Evolutionary conservation across 1,140 invertebrate species (phyloP).

Genomic region (Geopemphigus sp.): DNA sequence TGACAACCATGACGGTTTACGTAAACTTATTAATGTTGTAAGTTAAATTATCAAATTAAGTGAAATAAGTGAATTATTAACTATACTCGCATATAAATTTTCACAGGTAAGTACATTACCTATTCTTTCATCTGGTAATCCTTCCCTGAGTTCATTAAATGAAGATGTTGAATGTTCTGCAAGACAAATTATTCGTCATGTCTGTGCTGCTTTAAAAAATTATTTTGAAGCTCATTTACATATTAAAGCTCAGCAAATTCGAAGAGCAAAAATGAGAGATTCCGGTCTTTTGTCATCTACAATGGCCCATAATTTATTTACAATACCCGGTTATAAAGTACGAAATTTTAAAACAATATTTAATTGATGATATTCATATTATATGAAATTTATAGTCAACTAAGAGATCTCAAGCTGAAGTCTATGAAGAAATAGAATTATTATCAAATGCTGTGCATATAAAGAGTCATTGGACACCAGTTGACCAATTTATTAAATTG

Average conservation of each 20-base stretch:
- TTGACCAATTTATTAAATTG: constrained; percentile 79
- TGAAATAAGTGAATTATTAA: not conserved
- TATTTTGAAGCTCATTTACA: constrained; percentile 91
- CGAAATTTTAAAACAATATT: constrained; percentile 33
- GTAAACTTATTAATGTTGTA: constrained; percentile 91
- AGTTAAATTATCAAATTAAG: constrained; percentile 51
- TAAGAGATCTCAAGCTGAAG: constrained; percentile 71
- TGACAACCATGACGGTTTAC: constrained; percentile 84
- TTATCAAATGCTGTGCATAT: constrained; percentile 75
- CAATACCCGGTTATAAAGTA: constrained; percentile 66
- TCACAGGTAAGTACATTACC: constrained; percentile 77
- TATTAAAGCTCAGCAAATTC: constrained; percentile 77
- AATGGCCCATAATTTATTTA: constrained; percentile 51
- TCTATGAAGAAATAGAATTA: constrained; percentile 79
- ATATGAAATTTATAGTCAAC: constrained; percentile 59
- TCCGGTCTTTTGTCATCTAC: constrained; percentile 54
- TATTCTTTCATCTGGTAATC: constrained; percentile 70
- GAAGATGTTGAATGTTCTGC: constrained; percentile 90
- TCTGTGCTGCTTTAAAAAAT: constrained; percentile 83
- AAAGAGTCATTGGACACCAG: constrained; percentile 77
- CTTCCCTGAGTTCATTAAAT: constrained; percentile 61
- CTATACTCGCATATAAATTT: not conserved
- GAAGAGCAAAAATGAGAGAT: constrained; percentile 61
- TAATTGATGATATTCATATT: not conserved
- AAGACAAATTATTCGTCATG: constrained; percentile 90